These are phyloP conservation scores for Colostygia pectinataria DNA, from an alignment of 2,888 invertebrate species.

Conservation along the genomic window DNA sequence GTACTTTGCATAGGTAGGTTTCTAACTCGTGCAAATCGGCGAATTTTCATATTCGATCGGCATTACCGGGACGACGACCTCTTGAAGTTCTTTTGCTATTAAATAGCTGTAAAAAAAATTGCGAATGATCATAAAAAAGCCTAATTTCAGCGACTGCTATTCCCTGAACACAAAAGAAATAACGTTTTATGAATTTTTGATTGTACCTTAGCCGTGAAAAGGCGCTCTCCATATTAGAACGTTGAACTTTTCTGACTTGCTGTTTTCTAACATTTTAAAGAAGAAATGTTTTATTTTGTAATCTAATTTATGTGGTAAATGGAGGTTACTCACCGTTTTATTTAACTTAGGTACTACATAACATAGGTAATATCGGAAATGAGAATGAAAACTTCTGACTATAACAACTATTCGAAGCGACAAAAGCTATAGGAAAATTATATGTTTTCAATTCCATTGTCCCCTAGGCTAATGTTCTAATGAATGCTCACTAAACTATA, in stretches of 20 bases:
- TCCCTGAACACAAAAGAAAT: slow-evolving; percentile 16
- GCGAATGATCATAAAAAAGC: slow-evolving; percentile 34
- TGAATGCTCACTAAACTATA: slow-evolving; percentile 9
- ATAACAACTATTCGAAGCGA: not conserved
- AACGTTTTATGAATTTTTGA: slow-evolving; percentile 6
- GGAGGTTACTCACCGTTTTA: too few relatives aligned
- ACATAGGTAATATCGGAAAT: not conserved
- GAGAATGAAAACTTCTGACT: slow-evolving; percentile 7
- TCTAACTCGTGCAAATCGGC: slow-evolving; percentile 7
- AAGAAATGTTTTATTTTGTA: not conserved
- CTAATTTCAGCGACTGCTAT: slow-evolving; percentile 24
- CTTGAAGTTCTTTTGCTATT: slow-evolving; percentile 27
- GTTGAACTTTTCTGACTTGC: slow-evolving; percentile 8
- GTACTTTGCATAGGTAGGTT: not conserved
- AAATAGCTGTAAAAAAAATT: slow-evolving; percentile 34
- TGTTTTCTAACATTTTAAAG: not conserved
- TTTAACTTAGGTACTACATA: not conserved
- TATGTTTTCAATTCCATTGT: slow-evolving; percentile 9
- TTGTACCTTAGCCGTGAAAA: not conserved
- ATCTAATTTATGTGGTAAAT: too few relatives aligned
- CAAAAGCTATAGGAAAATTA: slow-evolving; percentile 4
- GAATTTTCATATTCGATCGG: slow-evolving; percentile 25
- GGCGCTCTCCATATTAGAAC: not conserved
- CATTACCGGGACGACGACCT: slow-evolving; percentile 40
- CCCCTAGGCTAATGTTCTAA: not conserved